Evolutionary conservation across 2,113 vertebrate genomes (phyloP).

Genomic region (Pygoscelis antarcticus): DNA sequence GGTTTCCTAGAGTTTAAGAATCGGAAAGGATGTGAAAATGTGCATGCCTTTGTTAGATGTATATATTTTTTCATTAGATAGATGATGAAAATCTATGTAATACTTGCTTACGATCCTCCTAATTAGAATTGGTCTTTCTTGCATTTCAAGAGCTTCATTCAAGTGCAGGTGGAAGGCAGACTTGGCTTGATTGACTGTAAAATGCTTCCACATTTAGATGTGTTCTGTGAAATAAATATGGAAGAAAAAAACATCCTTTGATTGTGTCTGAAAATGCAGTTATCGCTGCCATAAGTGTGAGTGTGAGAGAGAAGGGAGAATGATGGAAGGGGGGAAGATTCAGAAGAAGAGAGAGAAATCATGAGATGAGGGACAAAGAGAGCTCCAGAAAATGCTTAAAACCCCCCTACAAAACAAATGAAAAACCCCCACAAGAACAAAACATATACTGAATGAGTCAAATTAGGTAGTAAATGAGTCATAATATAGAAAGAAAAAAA

Average conservation of each 20-base stretch:
- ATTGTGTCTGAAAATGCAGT: constrained; percentile 13
- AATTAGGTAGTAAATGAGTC: background rate
- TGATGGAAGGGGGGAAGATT: background rate
- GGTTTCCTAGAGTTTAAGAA: background rate
- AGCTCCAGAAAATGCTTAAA: background rate
- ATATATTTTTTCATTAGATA: background rate
- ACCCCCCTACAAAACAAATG: background rate
- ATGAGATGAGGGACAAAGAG: background rate
- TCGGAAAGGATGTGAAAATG: background rate
- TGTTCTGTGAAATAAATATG: background rate
- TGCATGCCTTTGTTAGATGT: background rate
- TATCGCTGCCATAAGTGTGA: background rate
- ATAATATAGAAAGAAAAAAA: background rate
- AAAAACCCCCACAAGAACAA: background rate
- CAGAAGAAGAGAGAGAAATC: background rate
- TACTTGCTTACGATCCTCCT: background rate
- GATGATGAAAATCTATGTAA: background rate
- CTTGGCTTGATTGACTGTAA: background rate
- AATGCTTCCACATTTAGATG: background rate
- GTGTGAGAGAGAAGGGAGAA: background rate
- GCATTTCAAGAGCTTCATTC: background rate
- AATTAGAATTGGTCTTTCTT: constrained; percentile 19
- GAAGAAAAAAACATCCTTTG: background rate
- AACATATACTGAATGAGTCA: background rate
- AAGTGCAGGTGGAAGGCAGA: background rate